A percentile compares a stretch with the other conserved stretches of the same genome.
These are phyloP conservation scores for Diglossa cyanea DNA, from an alignment of 2,797 vertebrate species.

Conservation along the genomic window DNA sequence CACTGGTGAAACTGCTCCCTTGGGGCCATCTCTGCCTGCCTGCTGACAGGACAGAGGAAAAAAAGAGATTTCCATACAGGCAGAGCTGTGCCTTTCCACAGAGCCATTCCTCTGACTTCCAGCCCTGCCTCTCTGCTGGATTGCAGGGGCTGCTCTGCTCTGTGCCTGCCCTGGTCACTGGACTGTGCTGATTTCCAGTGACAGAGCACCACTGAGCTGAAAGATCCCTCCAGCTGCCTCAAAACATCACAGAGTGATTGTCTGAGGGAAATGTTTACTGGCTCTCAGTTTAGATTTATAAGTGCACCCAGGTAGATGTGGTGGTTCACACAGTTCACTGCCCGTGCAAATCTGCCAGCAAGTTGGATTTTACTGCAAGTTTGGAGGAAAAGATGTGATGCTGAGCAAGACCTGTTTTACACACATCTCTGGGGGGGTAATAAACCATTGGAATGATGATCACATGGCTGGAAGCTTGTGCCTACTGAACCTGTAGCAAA, in stretches of 20 bases:
- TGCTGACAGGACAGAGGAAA: not conserved
- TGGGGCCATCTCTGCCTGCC: not conserved
- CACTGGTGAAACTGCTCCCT: not conserved
- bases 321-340: not conserved
- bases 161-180: not conserved
- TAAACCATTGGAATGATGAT: not conserved
- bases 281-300: not conserved
- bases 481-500: not conserved
- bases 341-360: not conserved
- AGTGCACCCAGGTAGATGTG: not conserved
- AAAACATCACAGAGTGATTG: not conserved
- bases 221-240: not conserved
- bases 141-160: not conserved
- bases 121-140: not conserved
- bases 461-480: conserved; percentile 12
- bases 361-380: not conserved
- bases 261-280: not conserved
- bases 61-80: not conserved
- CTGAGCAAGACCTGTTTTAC: not conserved
- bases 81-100: not conserved
- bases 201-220: not conserved
- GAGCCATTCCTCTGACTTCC: not conserved
- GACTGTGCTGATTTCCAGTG: not conserved
- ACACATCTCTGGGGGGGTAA: not conserved
- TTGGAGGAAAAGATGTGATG: not conserved